These are phyloP conservation scores for Cantharis flavilabris DNA, from an alignment of 2,888 invertebrate genomes.

Conservation along the genomic window DNA sequence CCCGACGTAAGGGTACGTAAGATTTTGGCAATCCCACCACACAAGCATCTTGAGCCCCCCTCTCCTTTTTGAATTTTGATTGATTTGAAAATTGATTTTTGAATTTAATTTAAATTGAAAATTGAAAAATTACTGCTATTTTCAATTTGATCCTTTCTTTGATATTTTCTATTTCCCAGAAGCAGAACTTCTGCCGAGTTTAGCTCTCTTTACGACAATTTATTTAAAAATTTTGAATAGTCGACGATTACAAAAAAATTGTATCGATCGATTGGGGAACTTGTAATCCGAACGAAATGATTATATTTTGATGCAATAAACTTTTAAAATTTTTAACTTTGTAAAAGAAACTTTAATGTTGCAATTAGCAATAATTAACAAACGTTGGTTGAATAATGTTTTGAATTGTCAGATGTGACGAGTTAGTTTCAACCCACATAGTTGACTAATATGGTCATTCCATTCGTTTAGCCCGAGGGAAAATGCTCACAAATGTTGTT, in stretches of 20 bases:
- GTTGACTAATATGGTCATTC: constrained; percentile 32
- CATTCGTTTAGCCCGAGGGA: constrained; percentile 22
- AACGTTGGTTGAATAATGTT: not conserved
- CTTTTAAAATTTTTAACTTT: not conserved
- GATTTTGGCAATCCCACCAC: too few species aligned
- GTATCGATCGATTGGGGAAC: not conserved
- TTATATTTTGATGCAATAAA: not conserved
- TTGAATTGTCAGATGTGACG: not conserved
- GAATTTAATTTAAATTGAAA: too few species aligned
- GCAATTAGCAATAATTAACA: not conserved
- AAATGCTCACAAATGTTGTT: constrained; percentile 6
- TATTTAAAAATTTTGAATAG: too few species aligned
- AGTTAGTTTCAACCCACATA: constrained; percentile 13
- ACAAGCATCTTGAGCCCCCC: too few species aligned
- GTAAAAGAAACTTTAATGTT: not conserved
- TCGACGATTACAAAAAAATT: too few species aligned
- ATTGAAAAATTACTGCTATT: too few species aligned
- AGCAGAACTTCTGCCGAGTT: not conserved
- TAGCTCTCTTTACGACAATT: too few species aligned
- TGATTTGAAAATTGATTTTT: too few species aligned
- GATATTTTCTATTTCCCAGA: not conserved
- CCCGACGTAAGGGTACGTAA: too few species aligned
- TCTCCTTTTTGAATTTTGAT: too few species aligned
- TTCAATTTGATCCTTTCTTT: too few species aligned
- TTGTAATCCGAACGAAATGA: not conserved